A percentile compares a stretch with the other conserved stretches of the same genome.
These are phyloP conservation scores for Thaumetopoea pityocampa DNA, from an alignment of 1,140 invertebrate genomes.

Conservation along the genomic window DNA sequence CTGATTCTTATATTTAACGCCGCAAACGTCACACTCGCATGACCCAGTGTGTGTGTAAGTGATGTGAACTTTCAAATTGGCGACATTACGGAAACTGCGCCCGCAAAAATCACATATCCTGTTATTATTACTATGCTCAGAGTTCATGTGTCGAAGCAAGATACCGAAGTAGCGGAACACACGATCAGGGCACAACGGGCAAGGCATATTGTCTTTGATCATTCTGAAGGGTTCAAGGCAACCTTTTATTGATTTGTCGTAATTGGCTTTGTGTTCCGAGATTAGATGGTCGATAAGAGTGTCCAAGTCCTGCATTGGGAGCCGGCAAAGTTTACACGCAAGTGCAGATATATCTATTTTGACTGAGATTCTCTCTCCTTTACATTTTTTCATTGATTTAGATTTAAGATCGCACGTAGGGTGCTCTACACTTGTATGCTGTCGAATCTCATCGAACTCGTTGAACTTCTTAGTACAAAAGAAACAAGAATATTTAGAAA, in stretches of 20 bases:
- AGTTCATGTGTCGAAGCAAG: constrained; percentile 49
- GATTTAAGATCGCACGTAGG: constrained; percentile 53
- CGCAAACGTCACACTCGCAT: constrained; percentile 49
- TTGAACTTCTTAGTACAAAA: constrained; percentile 55
- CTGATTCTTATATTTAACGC: constrained; percentile 49
- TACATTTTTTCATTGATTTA: constrained; percentile 53
- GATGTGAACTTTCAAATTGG: constrained; percentile 54
- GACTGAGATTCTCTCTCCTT: constrained; percentile 48
- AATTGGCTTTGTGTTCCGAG: constrained; percentile 41
- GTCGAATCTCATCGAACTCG: constrained; percentile 51
- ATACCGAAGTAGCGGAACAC: constrained; percentile 52
- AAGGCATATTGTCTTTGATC: constrained; percentile 54
- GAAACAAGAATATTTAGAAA: constrained; percentile 53
- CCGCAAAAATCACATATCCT: constrained; percentile 62
- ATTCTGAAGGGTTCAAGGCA: constrained; percentile 54
- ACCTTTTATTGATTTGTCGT: constrained; percentile 39
- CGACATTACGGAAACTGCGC: constrained; percentile 41
- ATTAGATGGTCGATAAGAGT: constrained; percentile 51
- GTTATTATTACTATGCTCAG: constrained; percentile 51
- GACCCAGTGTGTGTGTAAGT: constrained; percentile 40
- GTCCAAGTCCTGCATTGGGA: constrained; percentile 37
- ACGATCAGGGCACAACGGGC: constrained; percentile 39
- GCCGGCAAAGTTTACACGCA: constrained; percentile 44
- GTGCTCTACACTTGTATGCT: constrained; percentile 46
- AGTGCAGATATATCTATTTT: constrained; percentile 52